Base-by-base conservation (phyloP, 2,888 invertebrate species). In the Watsonalla binaria region DNA sequence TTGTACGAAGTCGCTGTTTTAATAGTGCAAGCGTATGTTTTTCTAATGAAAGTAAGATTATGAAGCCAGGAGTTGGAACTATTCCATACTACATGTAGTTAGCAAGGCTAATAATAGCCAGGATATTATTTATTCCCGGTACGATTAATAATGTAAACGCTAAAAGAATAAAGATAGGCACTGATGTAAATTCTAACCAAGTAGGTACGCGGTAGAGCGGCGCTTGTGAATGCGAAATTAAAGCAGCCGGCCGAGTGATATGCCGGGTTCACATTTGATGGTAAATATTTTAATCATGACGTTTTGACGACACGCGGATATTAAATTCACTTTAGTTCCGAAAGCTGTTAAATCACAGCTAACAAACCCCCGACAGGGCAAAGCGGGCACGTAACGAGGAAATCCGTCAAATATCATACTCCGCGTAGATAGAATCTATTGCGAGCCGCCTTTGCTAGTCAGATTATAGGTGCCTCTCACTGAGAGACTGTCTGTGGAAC, bases 281-380 rank as follows among this genome's bases (percentile, higher is more conserved):
- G 47, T 47, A 24, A 47, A 47, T 24, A 47, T 47, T 47, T 47
- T 47, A 47, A 47, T 35, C 47, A 35, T 47, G 35, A 47, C 34
- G 46, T 47, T 35, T 47, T 35, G 13, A 35, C 35, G 47, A 47
- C 34, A 13, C 13, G 13, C 47, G 6, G 35, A 47, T 47, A 47
- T 47, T 47, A 47, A 47, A 47, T 47, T 35, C 47, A 47, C 47
- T 61, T 61, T 57, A 55, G 58, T 59, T 61, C 39, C 51, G 51
- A 51, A 60, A 60, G 51, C 55, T 53, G 55, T 58, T 57, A 56
- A 61, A 65, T 60, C 52, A 59, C 54, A 45, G 45, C 52, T 55
- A 57, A 61, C 61, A 58, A 58, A 60, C 61, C 51, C 59, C 58
- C 57, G 55, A 14, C 50, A 49, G 48, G 57, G 50, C 48, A 51